phyloP scores from a whole-genome alignment of 2,797 vertebrate species.

The Columba guinea region DNA sequence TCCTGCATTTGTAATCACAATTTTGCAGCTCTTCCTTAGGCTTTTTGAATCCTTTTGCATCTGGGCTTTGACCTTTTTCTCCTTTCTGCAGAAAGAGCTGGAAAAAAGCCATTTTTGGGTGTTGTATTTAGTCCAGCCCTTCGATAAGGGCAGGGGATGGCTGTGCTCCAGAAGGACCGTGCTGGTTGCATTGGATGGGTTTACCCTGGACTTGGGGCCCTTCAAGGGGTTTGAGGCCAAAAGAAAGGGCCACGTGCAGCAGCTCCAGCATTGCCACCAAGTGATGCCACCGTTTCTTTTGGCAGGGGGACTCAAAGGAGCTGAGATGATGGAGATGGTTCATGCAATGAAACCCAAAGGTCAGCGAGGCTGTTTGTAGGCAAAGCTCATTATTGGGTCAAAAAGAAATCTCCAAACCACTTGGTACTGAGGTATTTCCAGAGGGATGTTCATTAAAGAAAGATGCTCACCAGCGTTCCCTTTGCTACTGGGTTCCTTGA shows the following conservation, averaged over 20 bases:
- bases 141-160: neutral
- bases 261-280: neutral
- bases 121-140: neutral
- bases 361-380: neutral
- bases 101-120: constrained; percentile 11
- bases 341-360: neutral
- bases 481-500: neutral
- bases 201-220: neutral
- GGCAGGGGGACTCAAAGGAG: neutral
- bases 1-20: neutral
- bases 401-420: neutral
- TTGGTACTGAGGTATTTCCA: neutral
- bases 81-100: neutral
- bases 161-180: neutral
- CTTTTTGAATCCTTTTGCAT: neutral
- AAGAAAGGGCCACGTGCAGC: neutral
- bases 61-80: constrained; percentile 1
- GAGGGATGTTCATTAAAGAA: neutral
- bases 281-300: neutral
- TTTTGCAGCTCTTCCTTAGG: neutral
- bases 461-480: neutral
- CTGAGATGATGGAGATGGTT: neutral
- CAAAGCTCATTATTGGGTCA: neutral
- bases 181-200: neutral
- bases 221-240: neutral